Evolutionary conservation across 2,113 vertebrate species (phyloP).

Genomic region (Corvus moneduloides): DNA sequence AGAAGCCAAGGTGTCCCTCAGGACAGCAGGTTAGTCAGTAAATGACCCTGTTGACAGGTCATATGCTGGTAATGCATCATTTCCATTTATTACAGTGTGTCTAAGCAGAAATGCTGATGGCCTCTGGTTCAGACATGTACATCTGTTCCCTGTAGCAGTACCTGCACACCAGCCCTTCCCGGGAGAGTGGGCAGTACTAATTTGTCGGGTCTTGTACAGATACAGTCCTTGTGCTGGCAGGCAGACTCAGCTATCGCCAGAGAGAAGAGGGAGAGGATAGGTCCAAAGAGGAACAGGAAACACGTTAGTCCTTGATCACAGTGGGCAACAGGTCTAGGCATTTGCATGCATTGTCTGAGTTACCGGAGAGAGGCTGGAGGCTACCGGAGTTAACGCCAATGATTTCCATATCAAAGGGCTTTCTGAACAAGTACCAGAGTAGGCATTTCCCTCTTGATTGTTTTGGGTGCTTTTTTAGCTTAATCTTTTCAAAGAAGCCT

Average conservation of each 20-base stretch:
- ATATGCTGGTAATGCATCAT: neutral
- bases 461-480: neutral
- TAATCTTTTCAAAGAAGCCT: neutral
- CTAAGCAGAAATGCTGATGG: neutral
- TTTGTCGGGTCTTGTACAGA: neutral
- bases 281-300: neutral
- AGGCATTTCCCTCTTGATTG: neutral
- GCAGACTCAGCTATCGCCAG: neutral
- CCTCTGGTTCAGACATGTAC: neutral
- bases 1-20: neutral
- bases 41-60: neutral
- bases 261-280: neutral
- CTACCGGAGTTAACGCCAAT: neutral
- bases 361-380: neutral
- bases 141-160: fast-evolving
- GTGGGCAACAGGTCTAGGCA: neutral
- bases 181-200: neutral
- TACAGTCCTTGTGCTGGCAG: neutral
- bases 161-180: neutral
- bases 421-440: neutral
- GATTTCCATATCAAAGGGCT: conserved; percentile 47
- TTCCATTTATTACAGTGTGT: neutral
- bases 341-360: neutral
- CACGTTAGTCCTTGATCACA: neutral
- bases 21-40: neutral